Percentiles rank a stretch among this genome's conserved stretches.
These are phyloP conservation scores for Hycleus phaleratus DNA, from an alignment of 1,140 invertebrate genomes.

Conservation along the genomic window DNA sequence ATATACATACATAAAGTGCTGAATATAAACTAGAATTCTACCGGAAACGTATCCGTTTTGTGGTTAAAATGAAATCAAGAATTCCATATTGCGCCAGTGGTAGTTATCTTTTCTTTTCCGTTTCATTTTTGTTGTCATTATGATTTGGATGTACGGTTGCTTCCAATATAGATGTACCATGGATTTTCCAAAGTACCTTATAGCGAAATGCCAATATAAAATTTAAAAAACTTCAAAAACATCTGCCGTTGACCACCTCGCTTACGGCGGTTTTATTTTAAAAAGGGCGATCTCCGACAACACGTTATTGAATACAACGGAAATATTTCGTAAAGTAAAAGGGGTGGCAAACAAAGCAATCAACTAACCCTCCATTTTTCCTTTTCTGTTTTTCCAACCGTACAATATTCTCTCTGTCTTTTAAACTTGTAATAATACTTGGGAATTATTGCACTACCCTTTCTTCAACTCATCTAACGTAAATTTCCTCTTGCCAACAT, in stretches of 20 bases:
- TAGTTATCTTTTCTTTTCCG: neutral
- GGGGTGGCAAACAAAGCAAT: conserved; percentile 14
- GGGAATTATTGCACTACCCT: too few relatives aligned
- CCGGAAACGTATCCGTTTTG: neutral
- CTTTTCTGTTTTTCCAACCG: too few relatives aligned
- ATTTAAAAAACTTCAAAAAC: neutral
- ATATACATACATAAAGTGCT: neutral
- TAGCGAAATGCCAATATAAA: neutral
- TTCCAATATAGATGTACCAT: neutral
- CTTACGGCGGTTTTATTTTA: conserved; percentile 3
- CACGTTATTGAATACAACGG: conserved; percentile 7
- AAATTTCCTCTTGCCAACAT: too few relatives aligned
- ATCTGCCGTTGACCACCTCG: conserved; percentile 9
- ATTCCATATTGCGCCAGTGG: too few relatives aligned
- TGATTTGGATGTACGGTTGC: neutral
- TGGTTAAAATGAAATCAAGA: neutral
- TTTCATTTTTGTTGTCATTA: neutral
- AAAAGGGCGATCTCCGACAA: conserved; percentile 4
- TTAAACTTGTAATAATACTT: too few relatives aligned
- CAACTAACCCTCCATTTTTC: too few relatives aligned
- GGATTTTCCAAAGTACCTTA: neutral
- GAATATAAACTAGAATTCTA: neutral
- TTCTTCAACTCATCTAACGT: too few relatives aligned
- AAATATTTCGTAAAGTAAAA: conserved; percentile 12
- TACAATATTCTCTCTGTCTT: too few relatives aligned